Base-by-base conservation (phyloP, 2,888 invertebrate species). In the Leptogaster cylindrica region DNA sequence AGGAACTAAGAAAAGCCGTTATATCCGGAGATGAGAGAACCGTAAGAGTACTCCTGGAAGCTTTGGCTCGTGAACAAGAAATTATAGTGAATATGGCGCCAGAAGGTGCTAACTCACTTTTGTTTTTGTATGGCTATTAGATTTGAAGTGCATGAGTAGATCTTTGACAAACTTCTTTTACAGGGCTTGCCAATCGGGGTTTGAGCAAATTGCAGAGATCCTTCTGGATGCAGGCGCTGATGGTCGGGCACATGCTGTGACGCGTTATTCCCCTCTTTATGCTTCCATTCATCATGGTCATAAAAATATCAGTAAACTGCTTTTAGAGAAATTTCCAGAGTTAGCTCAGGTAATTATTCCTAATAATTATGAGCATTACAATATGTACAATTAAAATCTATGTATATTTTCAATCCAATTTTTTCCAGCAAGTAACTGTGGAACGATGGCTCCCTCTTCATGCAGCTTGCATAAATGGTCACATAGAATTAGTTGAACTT, bases 401-500 rank as follows among this genome's bases (percentile, higher is more conserved):
- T n/a, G n/a, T n/a, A n/a, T n/a, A n/a, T n/a, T n/a, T n/a, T n/a
- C n/a, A n/a, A n/a, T n/a, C n/a, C n/a, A n/a, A n/a, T 58, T 51
- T 36, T 64, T 70, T 69, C 41, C 82, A 89, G 85, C 89, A 91
- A 82, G 87, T 90, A 72, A 97, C 96, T 0, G 93, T 95, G 0
- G 96, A 96, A 78, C 88, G 90, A 74, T 94, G 95, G 92, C 82
- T 95, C 70, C 96, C 97, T 0, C 83, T 96, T 18, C 97, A 97
- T 83, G 95, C 95, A 5, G 94, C 95, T 41, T 91, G 92, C 70
- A 92, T 95, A 75, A 93, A 93, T 74, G 95, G 94, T 0, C 94
- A 95, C 79, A 84, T 88, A 23, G 77, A 86, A 8, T 83, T 95
- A 28, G 86, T 96, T 66, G 89, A 92, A 66, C 81, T 91, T 64